Percentiles rank a stretch among this genome's conserved stretches.
phyloP scores from a whole-genome alignment of 2,797 vertebrate species.

The Cygnus olor region DNA sequence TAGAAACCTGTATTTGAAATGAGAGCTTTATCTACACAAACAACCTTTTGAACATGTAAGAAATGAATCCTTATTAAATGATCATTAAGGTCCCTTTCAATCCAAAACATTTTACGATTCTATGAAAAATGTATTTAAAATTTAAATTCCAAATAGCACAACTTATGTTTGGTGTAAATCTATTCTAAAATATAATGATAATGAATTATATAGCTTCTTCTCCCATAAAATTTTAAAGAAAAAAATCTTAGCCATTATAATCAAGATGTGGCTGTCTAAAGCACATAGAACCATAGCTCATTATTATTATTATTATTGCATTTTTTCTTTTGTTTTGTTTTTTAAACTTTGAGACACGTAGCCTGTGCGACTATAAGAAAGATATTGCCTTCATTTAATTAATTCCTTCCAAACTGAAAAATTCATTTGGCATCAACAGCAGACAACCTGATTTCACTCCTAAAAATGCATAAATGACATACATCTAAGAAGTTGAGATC shows the following conservation, averaged over 20 bases:
- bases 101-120: too few relatives aligned
- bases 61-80: background rate
- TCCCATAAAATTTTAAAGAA: background rate
- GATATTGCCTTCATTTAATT: slow-evolving; percentile 30
- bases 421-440: slow-evolving; percentile 39
- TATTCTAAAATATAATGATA: background rate
- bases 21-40: background rate
- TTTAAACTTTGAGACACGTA: background rate
- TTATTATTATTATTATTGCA: background rate
- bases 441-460: slow-evolving; percentile 16
- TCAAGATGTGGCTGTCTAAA: background rate
- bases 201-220: background rate
- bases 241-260: background rate
- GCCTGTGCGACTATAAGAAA: background rate
- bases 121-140: background rate
- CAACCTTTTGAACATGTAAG: background rate
- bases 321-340: too few relatives aligned
- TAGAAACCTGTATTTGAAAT: background rate
- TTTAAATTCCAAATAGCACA: background rate
- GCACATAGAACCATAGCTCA: background rate
- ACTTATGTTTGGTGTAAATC: background rate
- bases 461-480: background rate
- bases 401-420: slow-evolving; percentile 12
- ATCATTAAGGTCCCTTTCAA: too few relatives aligned
- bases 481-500: background rate